Conservation (phyloP, 2,113 vertebrate genomes). For the Cettia cetti region DNA sequence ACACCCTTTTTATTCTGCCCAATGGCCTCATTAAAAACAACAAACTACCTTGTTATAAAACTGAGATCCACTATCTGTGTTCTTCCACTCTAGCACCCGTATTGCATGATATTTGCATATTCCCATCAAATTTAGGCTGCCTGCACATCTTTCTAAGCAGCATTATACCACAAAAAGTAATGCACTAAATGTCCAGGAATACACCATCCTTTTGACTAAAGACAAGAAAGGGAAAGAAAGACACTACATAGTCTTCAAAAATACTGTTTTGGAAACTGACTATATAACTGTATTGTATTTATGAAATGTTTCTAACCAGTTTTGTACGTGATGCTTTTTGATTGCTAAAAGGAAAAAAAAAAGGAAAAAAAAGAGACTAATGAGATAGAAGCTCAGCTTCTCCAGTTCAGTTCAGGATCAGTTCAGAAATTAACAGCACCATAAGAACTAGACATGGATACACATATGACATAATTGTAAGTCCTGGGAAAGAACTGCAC, state of each 20-base stretch:
- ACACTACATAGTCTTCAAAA: neutral
- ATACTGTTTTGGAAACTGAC: neutral
- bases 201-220: neutral
- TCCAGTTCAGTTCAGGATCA: neutral
- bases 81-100: neutral
- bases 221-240: neutral
- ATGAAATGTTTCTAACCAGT: neutral
- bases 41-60: neutral
- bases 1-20: neutral
- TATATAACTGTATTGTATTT: neutral
- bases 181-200: neutral
- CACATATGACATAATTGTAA: neutral
- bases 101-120: neutral
- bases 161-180: neutral
- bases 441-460: neutral
- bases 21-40: neutral
- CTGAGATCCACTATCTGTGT: neutral
- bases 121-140: neutral
- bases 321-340: neutral
- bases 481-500: neutral
- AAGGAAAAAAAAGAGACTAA: neutral
- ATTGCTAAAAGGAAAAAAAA: neutral
- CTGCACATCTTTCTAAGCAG: neutral
- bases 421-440: constrained; percentile 7
- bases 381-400: neutral